Conservation (phyloP, 2,888 invertebrate species). For the Lepidocyrtinus sp. region DNA sequence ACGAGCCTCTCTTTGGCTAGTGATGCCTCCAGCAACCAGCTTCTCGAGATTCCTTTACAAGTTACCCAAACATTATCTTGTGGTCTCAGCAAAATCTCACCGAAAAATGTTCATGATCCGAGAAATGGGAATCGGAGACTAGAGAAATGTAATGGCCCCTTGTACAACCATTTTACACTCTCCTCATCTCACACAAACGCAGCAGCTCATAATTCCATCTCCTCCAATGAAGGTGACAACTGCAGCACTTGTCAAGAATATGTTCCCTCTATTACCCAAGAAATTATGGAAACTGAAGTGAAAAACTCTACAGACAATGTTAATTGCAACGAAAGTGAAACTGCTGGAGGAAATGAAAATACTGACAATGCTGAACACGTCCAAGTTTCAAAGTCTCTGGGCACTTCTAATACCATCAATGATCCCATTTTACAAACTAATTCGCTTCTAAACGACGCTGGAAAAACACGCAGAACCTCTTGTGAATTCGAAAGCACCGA, state of each 20-base stretch:
- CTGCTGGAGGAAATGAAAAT: neutral
- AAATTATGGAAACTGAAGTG: neutral
- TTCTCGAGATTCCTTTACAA: conserved; percentile 41
- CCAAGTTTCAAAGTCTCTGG: no score
- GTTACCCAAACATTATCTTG: neutral
- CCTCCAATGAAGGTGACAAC: neutral
- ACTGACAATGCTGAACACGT: neutral
- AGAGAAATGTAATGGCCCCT: neutral
- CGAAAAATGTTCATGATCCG: neutral
- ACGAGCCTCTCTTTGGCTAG: conserved; percentile 61
- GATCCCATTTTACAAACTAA: no score
- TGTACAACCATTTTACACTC: neutral
- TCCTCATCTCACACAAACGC: neutral
- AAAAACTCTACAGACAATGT: neutral
- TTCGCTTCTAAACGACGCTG: no score
- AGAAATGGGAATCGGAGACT: neutral
- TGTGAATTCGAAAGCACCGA: no score
- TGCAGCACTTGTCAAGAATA: neutral
- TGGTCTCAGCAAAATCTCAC: neutral
- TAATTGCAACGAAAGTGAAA: neutral
- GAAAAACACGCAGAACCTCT: no score
- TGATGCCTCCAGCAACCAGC: conserved; percentile 44
- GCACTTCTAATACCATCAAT: no score
- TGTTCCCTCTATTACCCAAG: neutral
- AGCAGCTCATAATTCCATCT: neutral